Conservation (phyloP, 1,140 invertebrate species). For the Globodera ellingtonae region DNA sequence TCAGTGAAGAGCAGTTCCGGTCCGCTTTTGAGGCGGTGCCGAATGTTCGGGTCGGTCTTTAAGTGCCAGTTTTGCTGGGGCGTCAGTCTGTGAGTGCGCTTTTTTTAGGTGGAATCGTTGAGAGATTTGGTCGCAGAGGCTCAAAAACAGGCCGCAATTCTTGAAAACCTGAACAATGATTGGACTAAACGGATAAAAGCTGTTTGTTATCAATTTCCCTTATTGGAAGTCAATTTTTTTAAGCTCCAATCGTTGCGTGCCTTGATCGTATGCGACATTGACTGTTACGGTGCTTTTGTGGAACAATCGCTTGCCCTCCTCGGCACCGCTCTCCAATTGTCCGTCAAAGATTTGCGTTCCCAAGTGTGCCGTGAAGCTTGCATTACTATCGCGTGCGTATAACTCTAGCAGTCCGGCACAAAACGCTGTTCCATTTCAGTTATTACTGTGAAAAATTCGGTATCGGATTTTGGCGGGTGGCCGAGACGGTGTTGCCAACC, state of each 20-base stretch:
- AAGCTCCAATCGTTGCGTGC: slow-evolving; percentile 40
- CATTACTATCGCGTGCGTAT: slow-evolving; percentile 78
- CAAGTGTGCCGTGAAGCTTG: slow-evolving; percentile 91
- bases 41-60: slow-evolving; percentile 19
- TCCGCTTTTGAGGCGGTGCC: slow-evolving; percentile 40
- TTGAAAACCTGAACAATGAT: slow-evolving; percentile 48
- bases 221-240: slow-evolving; percentile 16
- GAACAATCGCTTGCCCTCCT: slow-evolving; percentile 76
- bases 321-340: slow-evolving; percentile 79
- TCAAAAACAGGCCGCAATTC: slow-evolving; percentile 32
- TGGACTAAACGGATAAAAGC: slow-evolving; percentile 51
- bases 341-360: slow-evolving; percentile 84
- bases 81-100: neutral
- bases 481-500: slow-evolving; percentile 78
- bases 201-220: neutral
- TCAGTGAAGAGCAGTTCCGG: slow-evolving; percentile 47
- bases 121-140: slow-evolving; percentile 39
- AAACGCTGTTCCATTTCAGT: neutral
- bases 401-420: neutral
- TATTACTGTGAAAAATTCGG: slow-evolving; percentile 82
- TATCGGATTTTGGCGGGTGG: slow-evolving; percentile 82
- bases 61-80: neutral
- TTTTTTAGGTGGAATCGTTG: slow-evolving; percentile 16
- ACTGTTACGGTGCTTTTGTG: slow-evolving; percentile 79
- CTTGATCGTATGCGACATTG: slow-evolving; percentile 74